Evolutionary conservation across 2,113 vertebrate species (phyloP).

Genomic region (Aphyosemion australe): DNA sequence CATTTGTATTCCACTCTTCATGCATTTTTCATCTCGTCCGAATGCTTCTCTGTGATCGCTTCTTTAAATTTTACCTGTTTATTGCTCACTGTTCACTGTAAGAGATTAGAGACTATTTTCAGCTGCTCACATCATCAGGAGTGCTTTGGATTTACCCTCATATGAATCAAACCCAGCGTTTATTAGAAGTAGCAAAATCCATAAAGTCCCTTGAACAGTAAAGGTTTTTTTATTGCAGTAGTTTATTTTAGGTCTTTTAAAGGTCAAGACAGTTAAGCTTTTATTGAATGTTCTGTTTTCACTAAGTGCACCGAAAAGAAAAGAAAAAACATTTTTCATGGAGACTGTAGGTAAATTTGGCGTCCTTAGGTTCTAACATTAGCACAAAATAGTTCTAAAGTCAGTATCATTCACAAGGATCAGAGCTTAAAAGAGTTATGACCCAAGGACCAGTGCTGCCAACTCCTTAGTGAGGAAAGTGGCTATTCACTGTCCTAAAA

Average conservation of each 20-base stretch:
- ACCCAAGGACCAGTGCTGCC: too few species aligned
- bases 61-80: conserved; percentile 14
- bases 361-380: too few species aligned
- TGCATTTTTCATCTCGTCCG: conserved; percentile 18
- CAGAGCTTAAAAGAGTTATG: too few species aligned
- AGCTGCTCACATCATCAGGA: conserved; percentile 3
- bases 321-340: too few species aligned
- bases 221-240: conserved; percentile 19
- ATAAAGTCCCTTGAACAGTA: not conserved
- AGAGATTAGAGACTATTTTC: not conserved
- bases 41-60: conserved; percentile 19
- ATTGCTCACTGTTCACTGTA: not conserved
- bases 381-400: too few species aligned
- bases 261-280: conserved; percentile 38
- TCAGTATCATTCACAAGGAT: too few species aligned
- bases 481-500: too few species aligned
- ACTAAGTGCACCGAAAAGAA: not conserved
- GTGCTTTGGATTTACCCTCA: not conserved
- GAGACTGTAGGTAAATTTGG: too few species aligned
- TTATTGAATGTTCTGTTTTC: conserved; percentile 49
- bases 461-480: too few species aligned
- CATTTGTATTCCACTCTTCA: conserved; percentile 18
- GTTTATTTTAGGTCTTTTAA: conserved; percentile 47
- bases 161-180: conserved; percentile 18
- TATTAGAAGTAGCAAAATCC: conserved; percentile 1